Percentiles rank a stretch among this genome's conserved stretches.
Conservation (phyloP, 2,888 invertebrate species). For the Didymodactylos carnosus region DNA sequence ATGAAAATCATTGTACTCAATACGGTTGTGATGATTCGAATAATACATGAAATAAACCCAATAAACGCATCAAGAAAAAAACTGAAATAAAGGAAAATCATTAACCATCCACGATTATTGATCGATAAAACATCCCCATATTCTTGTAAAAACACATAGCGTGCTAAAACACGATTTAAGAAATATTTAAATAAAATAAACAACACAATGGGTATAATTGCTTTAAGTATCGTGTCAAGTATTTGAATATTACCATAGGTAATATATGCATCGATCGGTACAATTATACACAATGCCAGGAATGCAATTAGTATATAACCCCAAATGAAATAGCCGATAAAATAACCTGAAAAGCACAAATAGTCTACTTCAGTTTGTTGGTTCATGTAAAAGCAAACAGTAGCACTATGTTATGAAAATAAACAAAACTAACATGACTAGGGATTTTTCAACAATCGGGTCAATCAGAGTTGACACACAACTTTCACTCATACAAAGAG, state of each 20-base stretch:
- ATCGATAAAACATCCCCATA: background rate
- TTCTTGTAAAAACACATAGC: background rate
- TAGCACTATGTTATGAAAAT: too few species aligned
- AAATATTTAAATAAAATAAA: background rate
- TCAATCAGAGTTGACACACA: too few species aligned
- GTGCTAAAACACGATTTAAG: background rate
- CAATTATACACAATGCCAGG: background rate
- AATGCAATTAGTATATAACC: background rate
- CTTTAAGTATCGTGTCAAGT: background rate
- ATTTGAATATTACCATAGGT: background rate
- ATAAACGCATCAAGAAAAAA: background rate
- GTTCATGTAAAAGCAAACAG: too few species aligned
- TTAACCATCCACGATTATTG: background rate
- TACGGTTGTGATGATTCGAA: background rate
- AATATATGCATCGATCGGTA: background rate
- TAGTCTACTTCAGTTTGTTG: too few species aligned
- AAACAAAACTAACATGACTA: too few species aligned
- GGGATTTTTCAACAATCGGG: too few species aligned
- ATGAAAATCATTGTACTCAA: background rate
- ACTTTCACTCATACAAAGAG: too few species aligned
- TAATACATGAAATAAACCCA: background rate
- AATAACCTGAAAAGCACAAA: too few species aligned
- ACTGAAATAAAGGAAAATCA: background rate
- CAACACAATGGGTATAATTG: background rate
- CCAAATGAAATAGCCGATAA: background rate